A percentile compares a stretch with the other conserved stretches of the same genome.
These are phyloP conservation scores for Prunella fulvescens DNA, from an alignment of 2,113 vertebrate genomes.

Conservation along the genomic window DNA sequence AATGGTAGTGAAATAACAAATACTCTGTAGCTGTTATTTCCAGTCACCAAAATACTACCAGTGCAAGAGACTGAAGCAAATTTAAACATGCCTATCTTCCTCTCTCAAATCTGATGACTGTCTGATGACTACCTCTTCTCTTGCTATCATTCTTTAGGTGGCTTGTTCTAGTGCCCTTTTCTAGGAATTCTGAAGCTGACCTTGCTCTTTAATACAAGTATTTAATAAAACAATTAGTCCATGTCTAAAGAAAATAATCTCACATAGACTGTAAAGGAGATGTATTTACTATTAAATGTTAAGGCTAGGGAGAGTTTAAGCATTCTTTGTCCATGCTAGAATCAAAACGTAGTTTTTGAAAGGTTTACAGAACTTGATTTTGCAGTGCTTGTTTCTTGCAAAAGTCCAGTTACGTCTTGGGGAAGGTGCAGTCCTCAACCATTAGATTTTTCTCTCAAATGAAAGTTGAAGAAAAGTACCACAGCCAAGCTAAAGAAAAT, in stretches of 20 bases:
- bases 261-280: not conserved
- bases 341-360: not conserved
- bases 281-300: not conserved
- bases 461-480: not conserved
- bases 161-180: not conserved
- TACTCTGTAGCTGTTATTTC: not conserved
- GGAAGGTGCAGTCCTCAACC: not conserved
- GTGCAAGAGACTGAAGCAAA: not conserved
- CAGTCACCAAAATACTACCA: not conserved
- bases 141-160: not conserved
- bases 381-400: not conserved
- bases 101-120: not conserved
- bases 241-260: not conserved
- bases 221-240: not conserved
- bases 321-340: not conserved
- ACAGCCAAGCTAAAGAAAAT: not conserved
- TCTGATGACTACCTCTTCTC: not conserved
- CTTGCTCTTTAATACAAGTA: not conserved
- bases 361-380: not conserved
- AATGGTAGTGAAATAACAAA: not conserved
- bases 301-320: not conserved
- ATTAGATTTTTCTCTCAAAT: not conserved
- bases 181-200: not conserved
- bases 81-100: not conserved
- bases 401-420: not conserved